Base-by-base conservation (phyloP, 2,113 vertebrate genomes). In the Zosterops japonicus region DNA sequence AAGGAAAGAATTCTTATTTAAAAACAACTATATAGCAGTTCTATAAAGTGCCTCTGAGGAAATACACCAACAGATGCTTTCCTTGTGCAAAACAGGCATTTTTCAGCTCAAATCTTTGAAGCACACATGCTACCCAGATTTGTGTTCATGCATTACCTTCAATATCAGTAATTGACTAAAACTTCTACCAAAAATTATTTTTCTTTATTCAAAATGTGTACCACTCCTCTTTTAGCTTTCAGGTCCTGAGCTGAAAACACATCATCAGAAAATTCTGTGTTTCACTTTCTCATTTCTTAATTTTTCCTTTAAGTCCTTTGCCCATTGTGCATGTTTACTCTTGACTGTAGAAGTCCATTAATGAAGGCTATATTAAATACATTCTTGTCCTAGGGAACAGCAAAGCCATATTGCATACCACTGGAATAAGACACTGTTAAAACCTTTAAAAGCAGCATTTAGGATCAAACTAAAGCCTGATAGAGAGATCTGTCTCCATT, bases 31-130 rank as follows among this genome's bases (percentile, higher is more conserved):
- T 42, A 29, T 10, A 96, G 64, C 41, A 92, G 57, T 81, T 71
- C 86, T 75, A 23, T 96, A 96, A 97, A 97, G 94, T 96, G 96
- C 92, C 79, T 75, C 65, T 42, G 85, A 95, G 93, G 92, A 96
- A 96, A 93, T n/a, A 93, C 93, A 96, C 92, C 92, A 72, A 71
- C 20, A 71, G 76, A 93, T 39, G 93, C 46, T 90, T 81, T 93
- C 93, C 95, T 95, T 94, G 95, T 97, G 96, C 88, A 94, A 97
- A 95, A 86, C 28, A 77, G 50, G 65, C 35, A 74, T 88, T 69
- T 86, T 83, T 93, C 82, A 88, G 71, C 55, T 94, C 67, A 77
- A 50, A 91, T 94, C 86, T 90, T 89, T 94, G 77, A 79, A 94
- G 82, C 28, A 46, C 12, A 50, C 5, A 75, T 6, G 10, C 9